phyloP scores from a whole-genome alignment of 1,140 invertebrate genomes.

The Coenobita brevimanus region DNA sequence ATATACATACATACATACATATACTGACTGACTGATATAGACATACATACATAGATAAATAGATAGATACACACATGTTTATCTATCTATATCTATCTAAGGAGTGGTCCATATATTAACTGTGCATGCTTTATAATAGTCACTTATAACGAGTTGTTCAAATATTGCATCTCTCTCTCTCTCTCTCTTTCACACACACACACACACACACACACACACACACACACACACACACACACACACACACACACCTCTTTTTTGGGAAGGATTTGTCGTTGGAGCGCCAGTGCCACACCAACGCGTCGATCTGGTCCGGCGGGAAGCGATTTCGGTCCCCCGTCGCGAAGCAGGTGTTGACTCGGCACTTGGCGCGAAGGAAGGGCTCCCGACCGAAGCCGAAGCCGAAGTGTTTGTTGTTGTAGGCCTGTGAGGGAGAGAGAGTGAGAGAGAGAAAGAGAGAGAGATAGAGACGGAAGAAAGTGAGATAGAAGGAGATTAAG shows the following conservation, averaged over 20 bases:
- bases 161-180: no score
- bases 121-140: no score
- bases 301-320: slow-evolving; percentile 9
- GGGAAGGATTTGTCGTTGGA: slow-evolving; percentile 2
- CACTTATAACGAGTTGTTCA: no score
- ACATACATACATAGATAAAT: neutral
- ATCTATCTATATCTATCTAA: no score
- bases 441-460: no score
- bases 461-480: no score
- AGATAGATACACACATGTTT: neutral
- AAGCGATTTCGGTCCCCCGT: slow-evolving; percentile 15
- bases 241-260: neutral
- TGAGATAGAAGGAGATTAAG: no score
- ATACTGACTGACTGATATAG: slow-evolving; percentile 2
- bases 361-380: slow-evolving; percentile 27
- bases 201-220: no score
- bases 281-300: slow-evolving; percentile 39
- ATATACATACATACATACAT: slow-evolving; percentile 20
- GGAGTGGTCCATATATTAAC: no score
- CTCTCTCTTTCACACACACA: no score
- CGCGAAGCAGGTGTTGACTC: slow-evolving; percentile 27
- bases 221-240: no score
- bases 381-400: slow-evolving; percentile 50
- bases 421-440: neutral
- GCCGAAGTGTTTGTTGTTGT: slow-evolving; percentile 23